Percentiles rank a stretch among this genome's conserved stretches.
phyloP scores from a whole-genome alignment of 1,140 invertebrate genomes.

The Aphis gossypii region DNA sequence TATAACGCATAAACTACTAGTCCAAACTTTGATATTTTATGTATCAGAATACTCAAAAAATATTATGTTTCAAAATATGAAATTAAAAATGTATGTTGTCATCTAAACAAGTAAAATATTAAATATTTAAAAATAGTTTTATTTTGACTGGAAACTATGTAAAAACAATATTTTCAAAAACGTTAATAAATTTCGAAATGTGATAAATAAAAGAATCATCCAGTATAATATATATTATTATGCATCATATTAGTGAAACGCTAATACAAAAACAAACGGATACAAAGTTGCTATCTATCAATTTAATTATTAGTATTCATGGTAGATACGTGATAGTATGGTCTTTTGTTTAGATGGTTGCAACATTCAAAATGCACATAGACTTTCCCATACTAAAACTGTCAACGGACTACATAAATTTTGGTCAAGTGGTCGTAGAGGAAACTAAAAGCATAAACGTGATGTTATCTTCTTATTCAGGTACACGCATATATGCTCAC shows the following conservation, averaged over 20 bases:
- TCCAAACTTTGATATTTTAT: too few species aligned
- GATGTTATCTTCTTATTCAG: slow-evolving; percentile 55
- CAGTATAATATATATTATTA: not conserved
- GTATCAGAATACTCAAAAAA: too few species aligned
- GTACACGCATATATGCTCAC: not conserved
- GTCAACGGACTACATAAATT: slow-evolving; percentile 47
- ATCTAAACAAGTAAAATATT: too few species aligned
- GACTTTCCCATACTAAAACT: slow-evolving; percentile 44
- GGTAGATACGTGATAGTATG: not conserved
- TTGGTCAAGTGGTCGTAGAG: slow-evolving; percentile 28
- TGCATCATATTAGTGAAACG: not conserved
- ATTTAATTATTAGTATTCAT: slow-evolving; percentile 24
- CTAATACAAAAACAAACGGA: not conserved
- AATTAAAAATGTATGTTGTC: too few species aligned
- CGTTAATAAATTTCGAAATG: too few species aligned
- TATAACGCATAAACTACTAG: too few species aligned
- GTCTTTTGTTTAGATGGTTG: not conserved
- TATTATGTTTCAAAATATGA: too few species aligned
- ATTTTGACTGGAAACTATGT: too few species aligned
- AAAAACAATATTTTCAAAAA: too few species aligned
- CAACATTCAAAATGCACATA: not conserved
- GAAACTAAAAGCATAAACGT: slow-evolving; percentile 45
- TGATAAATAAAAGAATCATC: too few species aligned
- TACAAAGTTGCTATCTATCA: not conserved
- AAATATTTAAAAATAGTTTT: too few species aligned